Base-by-base conservation (phyloP, 2,797 vertebrate species). In the Sebastes vulpes region DNA sequence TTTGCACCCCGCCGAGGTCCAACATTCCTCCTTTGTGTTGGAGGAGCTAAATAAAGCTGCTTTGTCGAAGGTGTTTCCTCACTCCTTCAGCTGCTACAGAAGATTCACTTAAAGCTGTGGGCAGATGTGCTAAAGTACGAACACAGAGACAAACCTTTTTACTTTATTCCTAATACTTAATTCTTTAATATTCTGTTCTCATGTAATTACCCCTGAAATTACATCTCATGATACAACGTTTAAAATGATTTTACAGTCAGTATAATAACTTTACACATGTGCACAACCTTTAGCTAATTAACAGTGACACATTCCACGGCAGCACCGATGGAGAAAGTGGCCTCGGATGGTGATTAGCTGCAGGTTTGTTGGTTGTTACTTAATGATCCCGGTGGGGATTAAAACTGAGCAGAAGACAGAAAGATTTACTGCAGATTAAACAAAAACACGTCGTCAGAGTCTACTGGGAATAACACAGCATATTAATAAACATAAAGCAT, bases 1-100 rank as follows among this genome's bases (percentile, higher is more conserved):
- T 52, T 31, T 29, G 32, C 69, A 0, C 29, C 83, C 83, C 5
- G 70, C 57, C 1, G 71, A 52, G 54, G 11, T 66, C 69, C 73
- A 6, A 14, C 84, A 50, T 78, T 80, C 73, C 70, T 80, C 32
- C 74, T 81, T 78, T 84, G 83, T 82, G 60, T 32, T 0, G 4
- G 35, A 67, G 46, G 64, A 75, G 70, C 73, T 82, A 84, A 81
- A 64, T 67, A 86, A 80, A 84, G 78, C 63, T 4, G 6, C 72
- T 20, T 7, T n/a, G 56, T 35, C 0, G 28, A 57, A 81, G 79
- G 80, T 48, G 85, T 75, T 90, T 86, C 81, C 81, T 83, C 80
- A 65, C 32, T 11, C 1, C 53, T n/a, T 54, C 4, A 0, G 52
- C 70, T 20, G 23, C 28, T 11, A 6, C 77, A 11, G 9, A 20